Percentiles rank a stretch among this genome's conserved stretches.
These are phyloP conservation scores for Empidonax traillii DNA, from an alignment of 2,113 vertebrate species.

Conservation along the genomic window DNA sequence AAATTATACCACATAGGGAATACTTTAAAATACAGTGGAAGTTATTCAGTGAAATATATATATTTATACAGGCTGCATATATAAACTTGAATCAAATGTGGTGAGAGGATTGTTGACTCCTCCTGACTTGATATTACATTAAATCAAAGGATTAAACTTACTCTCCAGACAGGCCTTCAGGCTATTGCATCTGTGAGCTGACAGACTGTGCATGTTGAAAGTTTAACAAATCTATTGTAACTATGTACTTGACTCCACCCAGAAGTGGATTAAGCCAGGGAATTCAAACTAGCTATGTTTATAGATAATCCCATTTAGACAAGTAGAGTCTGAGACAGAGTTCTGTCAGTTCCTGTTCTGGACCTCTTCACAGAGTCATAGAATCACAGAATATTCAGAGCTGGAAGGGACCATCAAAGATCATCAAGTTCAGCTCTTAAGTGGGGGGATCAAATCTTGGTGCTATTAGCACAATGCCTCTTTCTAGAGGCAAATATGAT, in stretches of 20 bases:
- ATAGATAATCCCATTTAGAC: background rate
- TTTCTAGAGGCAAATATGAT: background rate
- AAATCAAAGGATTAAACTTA: constrained; percentile 35
- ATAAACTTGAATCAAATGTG: background rate
- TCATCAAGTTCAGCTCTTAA: background rate
- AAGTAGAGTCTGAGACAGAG: background rate
- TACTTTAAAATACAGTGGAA: background rate
- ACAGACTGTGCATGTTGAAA: background rate
- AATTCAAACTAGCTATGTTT: background rate
- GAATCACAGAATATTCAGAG: background rate
- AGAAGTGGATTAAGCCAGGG: background rate
- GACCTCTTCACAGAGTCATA: background rate
- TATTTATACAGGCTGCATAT: background rate
- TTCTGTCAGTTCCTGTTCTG: background rate
- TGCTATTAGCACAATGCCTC: background rate
- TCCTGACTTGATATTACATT: background rate
- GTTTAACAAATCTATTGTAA: constrained; percentile 7
- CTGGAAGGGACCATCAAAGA: background rate
- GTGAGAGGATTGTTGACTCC: background rate
- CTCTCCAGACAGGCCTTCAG: constrained; percentile 21
- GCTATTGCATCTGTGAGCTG: constrained; percentile 7
- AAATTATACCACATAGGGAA: background rate
- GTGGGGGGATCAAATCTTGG: background rate
- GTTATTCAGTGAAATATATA: background rate
- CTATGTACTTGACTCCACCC: background rate